These are phyloP conservation scores for Cydia pomonella DNA, from an alignment of 1,140 invertebrate genomes.

Conservation along the genomic window DNA sequence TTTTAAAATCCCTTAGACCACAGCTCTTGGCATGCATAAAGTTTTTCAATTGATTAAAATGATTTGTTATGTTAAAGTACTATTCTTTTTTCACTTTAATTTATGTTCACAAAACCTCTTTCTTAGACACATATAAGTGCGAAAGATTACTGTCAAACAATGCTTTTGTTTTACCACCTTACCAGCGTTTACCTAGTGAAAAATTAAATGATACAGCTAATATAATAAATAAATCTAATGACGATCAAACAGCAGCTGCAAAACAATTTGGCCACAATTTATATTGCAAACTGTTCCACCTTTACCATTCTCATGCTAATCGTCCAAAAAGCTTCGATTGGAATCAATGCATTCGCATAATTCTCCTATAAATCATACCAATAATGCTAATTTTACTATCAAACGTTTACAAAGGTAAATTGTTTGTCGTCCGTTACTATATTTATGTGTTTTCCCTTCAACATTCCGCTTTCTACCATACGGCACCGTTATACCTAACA, in stretches of 20 bases:
- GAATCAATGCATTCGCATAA: constrained; percentile 60
- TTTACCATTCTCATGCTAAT: constrained; percentile 59
- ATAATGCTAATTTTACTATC: constrained; percentile 45
- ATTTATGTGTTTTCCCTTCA: constrained; percentile 6
- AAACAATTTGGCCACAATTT: constrained; percentile 1
- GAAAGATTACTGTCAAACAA: no score
- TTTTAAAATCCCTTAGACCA: no score
- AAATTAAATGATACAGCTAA: no score
- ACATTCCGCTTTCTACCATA: constrained; percentile 26
- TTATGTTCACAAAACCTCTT: no score
- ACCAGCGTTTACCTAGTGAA: no score
- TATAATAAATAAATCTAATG: no score
- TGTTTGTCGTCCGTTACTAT: background rate
- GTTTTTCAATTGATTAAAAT: no score
- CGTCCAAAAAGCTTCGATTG: constrained; percentile 55
- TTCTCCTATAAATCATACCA: constrained; percentile 55
- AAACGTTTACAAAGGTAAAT: constrained; percentile 32
- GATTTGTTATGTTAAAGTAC: no score
- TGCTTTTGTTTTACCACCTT: no score
- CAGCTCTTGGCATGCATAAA: no score
- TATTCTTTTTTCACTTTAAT: no score
- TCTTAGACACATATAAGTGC: no score
- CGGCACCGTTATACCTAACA: constrained; percentile 6
- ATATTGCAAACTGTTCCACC: constrained; percentile 12
- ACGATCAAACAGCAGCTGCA: constrained; percentile 1